Base-by-base conservation (phyloP, 2,797 vertebrate species). In the Balearica regulorum region DNA sequence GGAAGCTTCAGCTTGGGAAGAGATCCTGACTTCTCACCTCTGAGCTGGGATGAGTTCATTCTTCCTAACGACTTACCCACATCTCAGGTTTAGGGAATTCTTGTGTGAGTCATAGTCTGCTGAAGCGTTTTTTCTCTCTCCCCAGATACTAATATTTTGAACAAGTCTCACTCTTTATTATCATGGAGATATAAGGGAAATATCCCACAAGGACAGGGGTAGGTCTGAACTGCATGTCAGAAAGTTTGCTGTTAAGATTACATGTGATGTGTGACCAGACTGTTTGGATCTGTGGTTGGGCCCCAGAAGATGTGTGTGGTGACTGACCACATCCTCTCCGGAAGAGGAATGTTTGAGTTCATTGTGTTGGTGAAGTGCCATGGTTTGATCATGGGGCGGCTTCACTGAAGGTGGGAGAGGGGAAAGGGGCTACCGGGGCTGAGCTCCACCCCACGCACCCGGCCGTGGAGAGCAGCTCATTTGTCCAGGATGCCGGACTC, bases 281-380 rank as follows among this genome's bases (percentile, higher is more conserved):
- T 86, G 90, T 48, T 91, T n/a, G 90, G 94, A 87, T 87, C 88
- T 83, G 91, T 13, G 88, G 82, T 89, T 3, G 7, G 81, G 85
- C 78, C 95, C 93, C 91, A 81, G 91, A 87, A 91, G 93, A 93
- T 91, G 91, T 81, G 88, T 94, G 91, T 96, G 95, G 85, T 87
- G 88, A 93, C 95, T 84, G 93, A 93, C 88, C 95, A 91, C 95
- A 96, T 96, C 95, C 93, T 94, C 82, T 89, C 85, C 83, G 88
- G 78, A 81, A 81, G 78, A 83, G 85, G 85, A 81, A 69, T 73
- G 91, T 81, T 91, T 61, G 95, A 81, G 73, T 81, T 91, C 91
- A 84, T 81, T 55, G 73, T 93, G 82, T 29, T 33, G 73, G 78
- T 69, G 78, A 65, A 89, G 55, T 15, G 88, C 79, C 22, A 20